Evolutionary conservation across 2,888 invertebrate genomes (phyloP).

Genomic region (Caenorhabditis sp.): DNA sequence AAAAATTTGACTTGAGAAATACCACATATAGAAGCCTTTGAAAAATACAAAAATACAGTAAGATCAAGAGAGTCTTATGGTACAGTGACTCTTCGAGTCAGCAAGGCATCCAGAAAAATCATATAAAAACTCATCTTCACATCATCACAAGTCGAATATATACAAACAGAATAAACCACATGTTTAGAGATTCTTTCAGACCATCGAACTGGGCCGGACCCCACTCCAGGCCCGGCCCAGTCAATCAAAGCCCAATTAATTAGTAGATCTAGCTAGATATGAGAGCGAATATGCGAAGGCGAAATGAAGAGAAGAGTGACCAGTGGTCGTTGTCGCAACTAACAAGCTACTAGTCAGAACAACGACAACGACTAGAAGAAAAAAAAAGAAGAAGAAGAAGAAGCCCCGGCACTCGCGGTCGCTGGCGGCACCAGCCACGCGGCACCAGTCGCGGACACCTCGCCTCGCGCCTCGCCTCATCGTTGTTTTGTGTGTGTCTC

Average conservation of each 20-base stretch:
- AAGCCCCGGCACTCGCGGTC: neutral
- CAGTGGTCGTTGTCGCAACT: neutral
- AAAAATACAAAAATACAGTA: too few species aligned
- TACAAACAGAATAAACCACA: neutral
- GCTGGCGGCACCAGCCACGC: neutral
- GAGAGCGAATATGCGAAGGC: neutral
- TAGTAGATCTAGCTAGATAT: neutral
- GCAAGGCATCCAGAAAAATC: too few species aligned
- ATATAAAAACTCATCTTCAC: neutral
- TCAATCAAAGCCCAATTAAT: neutral
- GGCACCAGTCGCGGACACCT: slow-evolving; percentile 40
- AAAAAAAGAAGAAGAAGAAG: neutral
- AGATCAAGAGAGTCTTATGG: too few species aligned
- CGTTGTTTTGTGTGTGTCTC: neutral
- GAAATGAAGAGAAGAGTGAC: neutral
- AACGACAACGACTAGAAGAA: neutral
- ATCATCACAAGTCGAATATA: neutral
- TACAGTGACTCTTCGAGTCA: too few species aligned
- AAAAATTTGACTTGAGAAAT: too few species aligned
- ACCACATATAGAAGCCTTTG: too few species aligned
- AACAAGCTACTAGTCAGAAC: neutral
- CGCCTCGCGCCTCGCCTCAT: slow-evolving; percentile 3
- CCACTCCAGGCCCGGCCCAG: neutral
- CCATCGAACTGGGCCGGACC: neutral
- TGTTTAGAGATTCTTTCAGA: neutral